Base-by-base conservation (phyloP, 2,888 invertebrate species). In the Yponomeuta malinellus region DNA sequence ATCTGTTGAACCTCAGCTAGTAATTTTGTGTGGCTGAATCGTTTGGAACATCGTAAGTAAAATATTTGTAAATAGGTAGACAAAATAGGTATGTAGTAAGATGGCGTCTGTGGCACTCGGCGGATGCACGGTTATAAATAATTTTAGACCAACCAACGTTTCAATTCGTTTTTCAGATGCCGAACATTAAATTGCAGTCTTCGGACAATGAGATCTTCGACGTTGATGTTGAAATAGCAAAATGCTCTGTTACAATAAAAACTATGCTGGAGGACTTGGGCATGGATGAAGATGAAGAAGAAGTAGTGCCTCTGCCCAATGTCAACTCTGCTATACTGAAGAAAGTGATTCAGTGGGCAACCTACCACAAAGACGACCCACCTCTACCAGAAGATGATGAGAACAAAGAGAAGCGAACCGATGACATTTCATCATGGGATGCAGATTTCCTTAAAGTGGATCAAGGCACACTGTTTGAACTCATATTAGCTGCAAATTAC, bases 351-450 rank as follows among this genome's bases (percentile, higher is more conserved):
- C 96, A 97, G 75, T 98, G 97, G 97, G 97, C 97, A 0, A 97
- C 96, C 0, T 97, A 97, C 79, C 98, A 98, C 84, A 97, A 98
- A 89, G 96, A 99, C 81, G 99, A 99, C 85, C 98, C 98, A 37
- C 97, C 98, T 72, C 96, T 97, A 79, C 97, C 98, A 10, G 98
- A 98, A 87, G 99, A 99, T 79, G 98, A 99, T 81, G 99, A 99
- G 84, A 98, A 97, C 86, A 98, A 98, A 85, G 98, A 98, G 83
- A 99, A 99, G 82, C 93, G 99, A n/a, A 99, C 99, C 0, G 99
- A 99, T 84, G 99, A 99, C 83, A 99, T 99, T 76, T 97, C 97
- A 37, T 98, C 98, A 0, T 99, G 99, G 99, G 99, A 99, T 93
- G 98, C 98, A 0, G 99, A 99, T 86, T 99, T 99, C 82, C 92